phyloP scores from a whole-genome alignment of 2,113 vertebrate species.

The Saguinus imperator region DNA sequence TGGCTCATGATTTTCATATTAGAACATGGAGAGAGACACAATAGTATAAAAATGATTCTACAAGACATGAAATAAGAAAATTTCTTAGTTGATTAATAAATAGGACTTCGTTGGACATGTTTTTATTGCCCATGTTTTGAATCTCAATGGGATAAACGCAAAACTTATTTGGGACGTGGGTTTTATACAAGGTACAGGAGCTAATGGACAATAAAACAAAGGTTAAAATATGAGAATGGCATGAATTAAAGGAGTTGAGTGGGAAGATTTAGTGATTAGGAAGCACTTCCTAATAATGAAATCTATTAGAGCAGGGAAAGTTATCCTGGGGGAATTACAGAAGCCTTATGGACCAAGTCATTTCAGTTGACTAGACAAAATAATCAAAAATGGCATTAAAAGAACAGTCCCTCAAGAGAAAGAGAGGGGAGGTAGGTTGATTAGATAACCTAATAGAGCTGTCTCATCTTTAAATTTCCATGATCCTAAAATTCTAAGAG shows the following conservation, averaged over 20 bases:
- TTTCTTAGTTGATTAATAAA: constrained; percentile 18
- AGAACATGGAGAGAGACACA: background rate
- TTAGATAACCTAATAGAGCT: constrained; percentile 63
- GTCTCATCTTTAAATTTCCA: constrained; percentile 56
- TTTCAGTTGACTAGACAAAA: constrained; percentile 57
- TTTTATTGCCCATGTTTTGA: background rate
- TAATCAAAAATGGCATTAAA: constrained; percentile 56
- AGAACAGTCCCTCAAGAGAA: constrained; percentile 33
- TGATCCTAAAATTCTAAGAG: constrained; percentile 64
- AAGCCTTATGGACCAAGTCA: constrained; percentile 50
- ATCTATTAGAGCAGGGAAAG: constrained; percentile 58
- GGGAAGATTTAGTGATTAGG: constrained; percentile 27
- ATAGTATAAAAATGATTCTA: background rate
- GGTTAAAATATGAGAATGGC: background rate
- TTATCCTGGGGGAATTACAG: constrained; percentile 53
- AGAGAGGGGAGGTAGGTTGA: background rate
- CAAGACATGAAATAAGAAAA: background rate
- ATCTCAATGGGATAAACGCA: background rate
- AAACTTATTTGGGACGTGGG: background rate
- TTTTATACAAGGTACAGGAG: background rate
- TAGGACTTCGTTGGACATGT: background rate
- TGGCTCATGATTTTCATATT: background rate
- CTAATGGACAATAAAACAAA: background rate
- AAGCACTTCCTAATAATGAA: constrained; percentile 55
- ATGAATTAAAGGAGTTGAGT: background rate